Evolutionary conservation across 2,797 vertebrate genomes (phyloP), one percentile per base, ranked within the genome.

Genomic region (Danionella dracula): DNA sequence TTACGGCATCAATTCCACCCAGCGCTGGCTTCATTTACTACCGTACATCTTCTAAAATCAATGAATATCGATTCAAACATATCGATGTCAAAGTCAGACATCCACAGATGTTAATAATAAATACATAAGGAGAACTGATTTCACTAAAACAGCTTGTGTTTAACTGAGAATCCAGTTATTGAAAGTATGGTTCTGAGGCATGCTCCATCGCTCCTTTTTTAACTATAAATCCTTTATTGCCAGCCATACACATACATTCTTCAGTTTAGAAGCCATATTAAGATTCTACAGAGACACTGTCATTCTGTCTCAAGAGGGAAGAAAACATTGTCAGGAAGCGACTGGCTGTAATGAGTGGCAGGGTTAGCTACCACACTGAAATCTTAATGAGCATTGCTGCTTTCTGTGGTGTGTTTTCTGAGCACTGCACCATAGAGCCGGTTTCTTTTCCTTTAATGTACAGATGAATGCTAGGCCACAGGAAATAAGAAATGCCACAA

Each of bases 301-400:
- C 55, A 48, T 76, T 77, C 73, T 76, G 83, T 73, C 79, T 80
- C 79, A 79, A 80, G 82, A 80, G 76, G 68, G 73, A 66, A 72
- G 66, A 80, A 81, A 83, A 83, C 79, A 80, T 76, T 81, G 80
- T 84, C 81, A 77, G 80, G 82, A 83, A 84, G 80, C 76, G 80
- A 82, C 86, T 86, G 86, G 79, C 79, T 86, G 77, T 87, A 87
- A 86, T 88, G 84, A 88, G 86, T 82, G 83, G 80, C 80, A 78
- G 84, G 84, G 83, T 84, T 83, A 83, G 73, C 76, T 78, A 74
- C 76, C 81, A 68, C 77, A 72, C 71, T 80, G 57, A 84, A 86
- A 84, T 83, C 82, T 79, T 86, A 89, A 87, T 88, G 82, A 87
- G 78, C 67, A 77, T 76, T 74, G 77, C 68, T 72, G 70, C 40